phyloP scores from a whole-genome alignment of 2,113 vertebrate genomes.

The Pongo abelii region DNA sequence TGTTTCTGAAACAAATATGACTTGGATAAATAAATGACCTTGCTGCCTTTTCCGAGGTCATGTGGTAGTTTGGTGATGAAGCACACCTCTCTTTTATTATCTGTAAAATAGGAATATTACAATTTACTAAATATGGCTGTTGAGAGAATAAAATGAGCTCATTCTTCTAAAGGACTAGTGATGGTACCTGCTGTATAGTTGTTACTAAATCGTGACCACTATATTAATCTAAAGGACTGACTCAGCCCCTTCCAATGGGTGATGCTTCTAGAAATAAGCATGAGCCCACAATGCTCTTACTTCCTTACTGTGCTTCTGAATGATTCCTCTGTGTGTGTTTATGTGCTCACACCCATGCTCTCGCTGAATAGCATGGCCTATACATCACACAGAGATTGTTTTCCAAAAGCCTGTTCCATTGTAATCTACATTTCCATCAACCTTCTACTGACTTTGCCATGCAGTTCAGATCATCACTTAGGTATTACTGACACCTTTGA shows the following conservation, averaged over 20 bases:
- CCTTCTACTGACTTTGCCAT: not conserved
- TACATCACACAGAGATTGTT: not conserved
- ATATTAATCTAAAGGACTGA: not conserved
- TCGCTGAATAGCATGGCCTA: not conserved
- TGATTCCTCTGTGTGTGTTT: not conserved
- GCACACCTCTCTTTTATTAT: not conserved
- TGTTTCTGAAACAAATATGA: not conserved
- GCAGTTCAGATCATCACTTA: not conserved
- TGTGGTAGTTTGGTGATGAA: not conserved
- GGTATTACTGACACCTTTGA: not conserved
- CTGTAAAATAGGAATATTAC: not conserved
- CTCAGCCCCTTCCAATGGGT: not conserved
- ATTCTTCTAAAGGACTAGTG: not conserved
- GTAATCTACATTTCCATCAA: not conserved
- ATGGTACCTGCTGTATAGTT: not conserved
- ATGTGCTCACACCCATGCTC: not conserved
- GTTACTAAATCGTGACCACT: not conserved
- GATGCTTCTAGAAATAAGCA: not conserved
- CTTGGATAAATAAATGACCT: not conserved
- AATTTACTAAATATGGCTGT: not conserved
- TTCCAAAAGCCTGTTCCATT: not conserved
- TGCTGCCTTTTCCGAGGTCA: not conserved
- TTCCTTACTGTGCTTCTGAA: not conserved
- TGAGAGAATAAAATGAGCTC: not conserved
- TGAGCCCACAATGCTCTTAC: not conserved